Percentiles rank a stretch among this genome's conserved stretches.
Evolutionary conservation across 2,113 vertebrate species (phyloP).

Genomic region (Ceyx margarethae): DNA sequence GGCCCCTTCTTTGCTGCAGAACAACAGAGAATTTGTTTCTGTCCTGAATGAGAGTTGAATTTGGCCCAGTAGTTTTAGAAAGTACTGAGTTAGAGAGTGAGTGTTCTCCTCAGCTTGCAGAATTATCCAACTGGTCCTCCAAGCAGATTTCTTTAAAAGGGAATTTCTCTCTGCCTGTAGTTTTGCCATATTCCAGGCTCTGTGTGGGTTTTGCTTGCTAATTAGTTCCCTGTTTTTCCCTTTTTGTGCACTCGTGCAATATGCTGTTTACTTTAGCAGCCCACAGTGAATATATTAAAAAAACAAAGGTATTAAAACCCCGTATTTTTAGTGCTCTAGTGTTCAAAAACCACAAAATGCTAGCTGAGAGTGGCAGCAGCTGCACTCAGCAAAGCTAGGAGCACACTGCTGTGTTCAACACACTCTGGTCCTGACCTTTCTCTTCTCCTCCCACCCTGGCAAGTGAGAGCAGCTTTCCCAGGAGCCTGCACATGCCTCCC

Average conservation of each 20-base stretch:
- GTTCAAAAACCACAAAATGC: conserved; percentile 53
- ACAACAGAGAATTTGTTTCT: neutral
- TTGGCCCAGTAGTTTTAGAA: conserved; percentile 26
- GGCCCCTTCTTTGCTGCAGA: neutral
- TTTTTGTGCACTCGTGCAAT: conserved; percentile 18
- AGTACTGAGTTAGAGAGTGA: conserved; percentile 64
- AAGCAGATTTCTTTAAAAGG: conserved; percentile 35
- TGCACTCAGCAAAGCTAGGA: neutral
- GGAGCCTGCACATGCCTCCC: conserved; percentile 28
- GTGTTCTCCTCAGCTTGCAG: conserved; percentile 31
- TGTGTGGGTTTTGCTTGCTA: conserved; percentile 1
- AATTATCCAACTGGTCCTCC: conserved; percentile 30
- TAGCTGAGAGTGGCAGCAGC: conserved; percentile 50
- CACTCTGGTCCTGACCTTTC: conserved; percentile 51
- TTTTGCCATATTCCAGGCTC: neutral
- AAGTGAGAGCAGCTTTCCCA: conserved; percentile 42
- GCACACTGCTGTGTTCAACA: conserved; percentile 53
- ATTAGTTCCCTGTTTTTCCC: neutral
- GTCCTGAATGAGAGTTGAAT: neutral
- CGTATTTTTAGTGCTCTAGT: conserved; percentile 37
- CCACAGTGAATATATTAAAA: neutral
- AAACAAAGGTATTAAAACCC: neutral
- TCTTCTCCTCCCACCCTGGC: conserved; percentile 49
- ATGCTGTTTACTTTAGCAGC: conserved; percentile 59
- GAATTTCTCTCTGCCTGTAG: conserved; percentile 1